A percentile compares a stretch with the other conserved stretches of the same genome.
Conservation (phyloP, 2,888 invertebrate species). For the Polyommatus icarus region DNA sequence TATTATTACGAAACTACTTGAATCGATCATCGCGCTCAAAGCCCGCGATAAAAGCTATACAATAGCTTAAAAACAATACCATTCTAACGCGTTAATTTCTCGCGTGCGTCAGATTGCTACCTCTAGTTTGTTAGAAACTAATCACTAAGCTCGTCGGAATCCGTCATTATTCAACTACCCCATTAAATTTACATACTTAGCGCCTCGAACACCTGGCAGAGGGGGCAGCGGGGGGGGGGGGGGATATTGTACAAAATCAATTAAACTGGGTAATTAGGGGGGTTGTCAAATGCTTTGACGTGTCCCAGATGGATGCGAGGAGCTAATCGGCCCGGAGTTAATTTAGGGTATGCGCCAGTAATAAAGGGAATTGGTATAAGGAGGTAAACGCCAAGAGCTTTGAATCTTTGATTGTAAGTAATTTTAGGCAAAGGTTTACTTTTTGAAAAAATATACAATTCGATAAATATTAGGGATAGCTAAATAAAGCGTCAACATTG, state of each 20-base stretch:
- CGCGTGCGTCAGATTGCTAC: background rate
- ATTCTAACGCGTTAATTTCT: background rate
- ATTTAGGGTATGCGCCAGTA: conserved; percentile 32
- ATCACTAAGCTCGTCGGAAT: background rate
- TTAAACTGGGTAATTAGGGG: conserved; percentile 38
- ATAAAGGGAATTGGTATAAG: conserved; percentile 30
- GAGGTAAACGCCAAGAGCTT: background rate
- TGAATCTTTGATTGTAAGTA: background rate
- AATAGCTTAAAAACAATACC: too few species aligned
- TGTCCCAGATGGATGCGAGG: conserved; percentile 47
- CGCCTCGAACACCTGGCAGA: background rate
- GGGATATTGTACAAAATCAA: conserved; percentile 37
- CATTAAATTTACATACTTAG: conserved; percentile 22
- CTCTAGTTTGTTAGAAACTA: background rate
- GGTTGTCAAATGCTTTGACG: conserved; percentile 57
- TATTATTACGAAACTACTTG: too few species aligned
- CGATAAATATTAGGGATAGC: too few species aligned
- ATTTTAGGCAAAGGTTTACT: too few species aligned
- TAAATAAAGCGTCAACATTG: too few species aligned
- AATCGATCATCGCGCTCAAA: too few species aligned
- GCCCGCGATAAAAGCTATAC: too few species aligned
- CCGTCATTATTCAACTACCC: background rate
- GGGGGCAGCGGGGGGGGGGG: background rate
- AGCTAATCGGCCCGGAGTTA: conserved; percentile 33
- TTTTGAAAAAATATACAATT: too few species aligned